These are phyloP conservation scores for Sarcophaga bullata DNA, from an alignment of 1,140 invertebrate genomes.

Conservation along the genomic window DNA sequence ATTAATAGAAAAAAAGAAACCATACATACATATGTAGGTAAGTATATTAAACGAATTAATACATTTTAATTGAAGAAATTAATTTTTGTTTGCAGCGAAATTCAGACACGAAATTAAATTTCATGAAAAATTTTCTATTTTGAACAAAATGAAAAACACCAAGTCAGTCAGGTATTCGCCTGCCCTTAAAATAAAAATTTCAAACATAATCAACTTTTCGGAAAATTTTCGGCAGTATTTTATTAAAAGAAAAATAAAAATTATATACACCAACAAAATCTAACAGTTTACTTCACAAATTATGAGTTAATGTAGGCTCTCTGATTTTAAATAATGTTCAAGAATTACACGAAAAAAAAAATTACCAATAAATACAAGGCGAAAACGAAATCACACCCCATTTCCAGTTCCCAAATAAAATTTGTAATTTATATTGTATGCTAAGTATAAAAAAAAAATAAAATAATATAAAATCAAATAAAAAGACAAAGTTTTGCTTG, in stretches of 20 bases:
- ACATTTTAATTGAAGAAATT: background rate
- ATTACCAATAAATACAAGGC: no score
- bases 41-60: background rate
- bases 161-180: background rate
- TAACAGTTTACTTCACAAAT: no score
- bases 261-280: no score
- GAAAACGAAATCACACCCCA: no score
- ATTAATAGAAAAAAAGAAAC: background rate
- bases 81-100: background rate
- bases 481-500: conserved; percentile 20
- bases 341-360: no score
- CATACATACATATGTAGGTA: no score
- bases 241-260: no score
- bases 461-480: background rate
- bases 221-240: no score
- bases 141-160: background rate
- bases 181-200: background rate
- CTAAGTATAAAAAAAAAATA: no score
- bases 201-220: background rate
- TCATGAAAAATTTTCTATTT: background rate
- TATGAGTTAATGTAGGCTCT: no score
- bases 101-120: background rate
- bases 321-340: no score
- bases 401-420: no score
- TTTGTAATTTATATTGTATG: background rate